Evolutionary conservation across 2,113 vertebrate species (phyloP).

Genomic region (Psilopogon haemacephalus): DNA sequence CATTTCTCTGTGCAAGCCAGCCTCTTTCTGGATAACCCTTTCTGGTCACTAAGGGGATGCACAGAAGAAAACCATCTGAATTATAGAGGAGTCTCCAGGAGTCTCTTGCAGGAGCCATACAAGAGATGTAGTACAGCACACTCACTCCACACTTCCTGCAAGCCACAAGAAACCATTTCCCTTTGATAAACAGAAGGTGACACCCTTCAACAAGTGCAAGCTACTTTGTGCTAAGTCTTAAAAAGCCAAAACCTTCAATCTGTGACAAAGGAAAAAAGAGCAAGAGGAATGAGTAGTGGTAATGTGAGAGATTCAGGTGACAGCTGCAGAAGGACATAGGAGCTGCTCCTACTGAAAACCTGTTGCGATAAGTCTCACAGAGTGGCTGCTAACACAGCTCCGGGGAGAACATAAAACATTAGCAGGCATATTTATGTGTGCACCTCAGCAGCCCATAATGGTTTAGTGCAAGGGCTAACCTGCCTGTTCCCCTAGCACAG

Average conservation of each 20-base stretch:
- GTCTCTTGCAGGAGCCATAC: neutral
- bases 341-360: neutral
- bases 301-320: neutral
- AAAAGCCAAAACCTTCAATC: neutral
- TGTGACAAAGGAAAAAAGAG: neutral
- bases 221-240: neutral
- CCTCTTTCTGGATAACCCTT: neutral
- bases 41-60: neutral
- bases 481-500: too few relatives aligned
- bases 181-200: neutral
- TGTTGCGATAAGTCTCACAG: neutral
- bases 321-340: neutral
- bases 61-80: neutral
- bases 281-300: neutral
- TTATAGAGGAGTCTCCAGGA: too few relatives aligned
- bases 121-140: neutral
- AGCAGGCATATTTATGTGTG: neutral
- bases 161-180: neutral
- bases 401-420: neutral
- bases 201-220: neutral
- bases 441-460: neutral
- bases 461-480: too few relatives aligned
- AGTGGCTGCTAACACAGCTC: neutral
- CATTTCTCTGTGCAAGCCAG: neutral
- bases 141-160: neutral